phyloP scores from a whole-genome alignment of 2,113 vertebrate genomes.

The Ctenodactylus gundi region DNA sequence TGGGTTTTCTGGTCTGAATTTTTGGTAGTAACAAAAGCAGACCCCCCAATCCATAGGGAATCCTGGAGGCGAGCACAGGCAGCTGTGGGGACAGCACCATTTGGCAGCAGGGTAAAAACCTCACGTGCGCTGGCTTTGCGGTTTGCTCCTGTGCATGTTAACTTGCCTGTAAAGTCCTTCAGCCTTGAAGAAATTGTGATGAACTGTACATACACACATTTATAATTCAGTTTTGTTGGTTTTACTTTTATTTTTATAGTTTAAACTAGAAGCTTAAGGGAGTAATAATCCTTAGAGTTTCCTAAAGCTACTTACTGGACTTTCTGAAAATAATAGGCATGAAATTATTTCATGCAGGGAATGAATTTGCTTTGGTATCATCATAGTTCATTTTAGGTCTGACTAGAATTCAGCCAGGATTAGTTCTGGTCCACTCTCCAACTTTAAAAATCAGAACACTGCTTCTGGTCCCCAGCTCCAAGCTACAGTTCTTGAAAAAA shows the following conservation, averaged over 20 bases:
- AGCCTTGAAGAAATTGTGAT: background rate
- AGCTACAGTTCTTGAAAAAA: background rate
- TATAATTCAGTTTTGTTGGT: background rate
- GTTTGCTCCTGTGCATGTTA: background rate
- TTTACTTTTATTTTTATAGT: background rate
- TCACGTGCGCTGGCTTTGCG: background rate
- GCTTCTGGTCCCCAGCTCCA: background rate
- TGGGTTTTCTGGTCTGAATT: background rate
- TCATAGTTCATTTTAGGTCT: background rate
- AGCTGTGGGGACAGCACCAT: background rate
- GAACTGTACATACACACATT: background rate
- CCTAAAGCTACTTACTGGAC: background rate
- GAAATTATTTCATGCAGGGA: background rate
- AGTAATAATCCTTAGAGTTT: background rate
- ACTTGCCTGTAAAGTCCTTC: background rate
- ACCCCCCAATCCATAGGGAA: background rate
- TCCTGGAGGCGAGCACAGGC: background rate
- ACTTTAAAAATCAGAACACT: background rate
- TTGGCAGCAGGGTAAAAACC: too few relatives aligned
- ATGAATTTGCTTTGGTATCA: background rate
- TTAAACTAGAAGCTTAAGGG: background rate
- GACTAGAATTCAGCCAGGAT: background rate
- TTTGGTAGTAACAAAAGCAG: background rate
- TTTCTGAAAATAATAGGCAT: background rate
- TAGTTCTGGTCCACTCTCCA: background rate